phyloP scores from a whole-genome alignment of 2,888 invertebrate species.

The Aleiodes alternator region DNA sequence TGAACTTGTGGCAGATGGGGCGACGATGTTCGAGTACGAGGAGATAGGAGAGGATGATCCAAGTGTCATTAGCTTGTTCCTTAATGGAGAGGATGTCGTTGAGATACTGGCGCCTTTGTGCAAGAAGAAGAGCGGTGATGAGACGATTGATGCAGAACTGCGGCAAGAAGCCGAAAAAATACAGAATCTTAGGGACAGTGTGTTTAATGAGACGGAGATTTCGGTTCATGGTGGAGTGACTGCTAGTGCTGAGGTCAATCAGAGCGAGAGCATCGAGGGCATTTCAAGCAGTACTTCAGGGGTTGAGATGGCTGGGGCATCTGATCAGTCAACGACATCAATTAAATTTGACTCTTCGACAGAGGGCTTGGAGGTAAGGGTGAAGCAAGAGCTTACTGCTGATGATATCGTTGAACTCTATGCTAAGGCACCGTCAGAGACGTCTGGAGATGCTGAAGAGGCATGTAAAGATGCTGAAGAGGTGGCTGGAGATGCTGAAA shows the following conservation, averaged over 20 bases:
- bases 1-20: constrained; percentile 83
- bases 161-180: background rate
- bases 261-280: constrained; percentile 11
- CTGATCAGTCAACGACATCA: constrained; percentile 1
- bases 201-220: background rate
- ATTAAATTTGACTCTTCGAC: background rate
- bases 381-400: constrained; percentile 54
- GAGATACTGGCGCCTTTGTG: constrained; percentile 79
- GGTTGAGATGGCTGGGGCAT: background rate
- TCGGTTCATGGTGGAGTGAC: background rate
- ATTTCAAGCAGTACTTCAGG: constrained; percentile 28
- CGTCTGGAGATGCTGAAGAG: background rate
- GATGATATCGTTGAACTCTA: constrained; percentile 58
- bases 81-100: constrained; percentile 81
- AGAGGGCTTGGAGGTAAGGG: background rate
- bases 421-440: background rate
- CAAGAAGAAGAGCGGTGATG: constrained; percentile 7
- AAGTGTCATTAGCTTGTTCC: constrained; percentile 80
- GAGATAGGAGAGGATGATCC: constrained; percentile 83
- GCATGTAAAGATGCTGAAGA: no score
- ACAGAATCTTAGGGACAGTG: constrained; percentile 10
- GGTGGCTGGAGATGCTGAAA: background rate
- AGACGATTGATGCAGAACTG: constrained; percentile 6
- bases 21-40: constrained; percentile 82
- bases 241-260: constrained; percentile 6